Evolutionary conservation across 2,888 invertebrate genomes (phyloP), one percentile per base, ranked within the genome.

Genomic region (Epiperipatus broadwayi): DNA sequence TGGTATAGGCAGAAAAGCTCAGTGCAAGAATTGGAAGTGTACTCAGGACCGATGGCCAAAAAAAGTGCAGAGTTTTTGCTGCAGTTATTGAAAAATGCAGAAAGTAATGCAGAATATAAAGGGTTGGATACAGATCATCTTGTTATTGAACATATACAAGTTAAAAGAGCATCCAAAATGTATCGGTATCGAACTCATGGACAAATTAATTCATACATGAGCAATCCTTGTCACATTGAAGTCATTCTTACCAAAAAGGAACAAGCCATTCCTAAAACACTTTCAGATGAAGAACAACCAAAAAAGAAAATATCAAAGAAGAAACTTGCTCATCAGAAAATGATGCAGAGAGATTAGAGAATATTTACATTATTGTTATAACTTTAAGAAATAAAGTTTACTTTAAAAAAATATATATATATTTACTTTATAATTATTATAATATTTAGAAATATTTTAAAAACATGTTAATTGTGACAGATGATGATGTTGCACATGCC

Each of bases 181-280:
- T 78, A 95, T 55, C 73, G 95, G 56, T 97, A 97, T 70, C 76
- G 95, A 64, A 95, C 95, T 48, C 95, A 95, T 63, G 95, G 95
- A 66, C 78, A 95, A 55, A 97, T 97, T 60, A 97, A 95, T 62
- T 95, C 93, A 7, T 97, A 89, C 70, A 93, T 95, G 95, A 89
- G 89, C 47, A 89, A 85, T 12, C 95, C 95, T 21, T 95, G 93
- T 63, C 95, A 97, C 70, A 84, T 97, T 56, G 93, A 97, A 66
- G 78, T 95, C 43, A 87, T 95, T 58, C 71, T 97, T 44, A 79
- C 87, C 35, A 95, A 97, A 64, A 79, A 84, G 53, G 95, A 97
- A 61, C 80, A 85, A 56, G 76, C 83, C 27, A 85, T 89, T 15
- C 71, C 84, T 40, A 83, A 81, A 55, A 78, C 79, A 1, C 71